A percentile compares a stretch with the other conserved stretches of the same genome.
Evolutionary conservation across 2,113 vertebrate genomes (phyloP).

Genomic region (Turdus rufiventris): DNA sequence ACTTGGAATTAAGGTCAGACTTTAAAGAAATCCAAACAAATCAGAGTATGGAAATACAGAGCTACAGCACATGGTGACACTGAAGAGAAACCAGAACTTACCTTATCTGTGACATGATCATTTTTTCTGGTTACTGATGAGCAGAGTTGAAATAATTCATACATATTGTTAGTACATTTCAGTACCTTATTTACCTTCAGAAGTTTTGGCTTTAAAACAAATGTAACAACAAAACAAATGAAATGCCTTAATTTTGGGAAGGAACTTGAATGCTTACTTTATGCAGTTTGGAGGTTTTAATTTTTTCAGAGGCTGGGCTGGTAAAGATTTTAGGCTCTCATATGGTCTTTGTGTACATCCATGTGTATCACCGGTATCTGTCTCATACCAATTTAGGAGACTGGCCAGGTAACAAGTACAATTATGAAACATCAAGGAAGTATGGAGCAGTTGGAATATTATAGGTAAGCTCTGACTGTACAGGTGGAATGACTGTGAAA

Average conservation of each 20-base stretch:
- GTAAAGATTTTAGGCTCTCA: neutral
- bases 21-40: neutral
- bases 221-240: neutral
- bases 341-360: neutral
- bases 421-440: neutral
- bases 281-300: neutral
- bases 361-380: neutral
- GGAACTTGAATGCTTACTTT: neutral
- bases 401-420: neutral
- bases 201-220: neutral
- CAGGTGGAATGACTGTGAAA: neutral
- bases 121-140: neutral
- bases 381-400: neutral
- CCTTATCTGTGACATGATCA: rapidly evolving
- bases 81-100: neutral
- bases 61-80: neutral
- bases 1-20: neutral
- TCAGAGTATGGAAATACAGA: neutral
- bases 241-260: neutral
- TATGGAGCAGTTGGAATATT: neutral
- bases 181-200: neutral
- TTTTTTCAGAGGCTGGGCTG: neutral
- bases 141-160: neutral
- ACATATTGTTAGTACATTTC: neutral
- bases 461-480: neutral